Evolutionary conservation across 2,113 vertebrate genomes (phyloP), one percentile per base, ranked within the genome.

Genomic region (Pedetes capensis): DNA sequence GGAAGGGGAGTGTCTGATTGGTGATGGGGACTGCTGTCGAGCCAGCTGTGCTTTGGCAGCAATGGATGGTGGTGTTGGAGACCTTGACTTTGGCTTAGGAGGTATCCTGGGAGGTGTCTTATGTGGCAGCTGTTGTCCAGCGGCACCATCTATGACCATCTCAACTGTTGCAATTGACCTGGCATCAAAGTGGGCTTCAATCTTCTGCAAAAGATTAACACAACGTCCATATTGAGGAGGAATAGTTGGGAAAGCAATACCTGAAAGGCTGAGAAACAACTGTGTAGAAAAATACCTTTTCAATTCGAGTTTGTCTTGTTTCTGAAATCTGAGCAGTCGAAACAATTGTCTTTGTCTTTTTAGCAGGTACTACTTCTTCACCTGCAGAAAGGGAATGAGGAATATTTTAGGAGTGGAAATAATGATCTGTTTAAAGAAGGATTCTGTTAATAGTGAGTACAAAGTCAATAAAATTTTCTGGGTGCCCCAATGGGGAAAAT

Each of bases 1-100:
- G 57, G 99, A 99, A 25, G 99, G 99, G 0, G 99, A 99, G 96
- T 99, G 99, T 97, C 99, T 98, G 51, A 99, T 98, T 0, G 99
- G 99, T 0, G 99, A 99, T 6, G 99, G 99, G 1, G 99, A 99
- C 95, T 99, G 99, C 80, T 99, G 99, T 27, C 99, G 98, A 87
- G 98, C 98, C 94, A 98, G 97, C 22, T 99, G 98, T 93, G 99
- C 98, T 98, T 99, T 99, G 95, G 99, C 97, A 76, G 99, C 69
- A 27, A 98, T 97, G 85, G 99, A 98, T 0, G 99, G 98, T 66
- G 98, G 99, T 0, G 99, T 99, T 0, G 99, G 99, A 66, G 99
- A 99, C 96, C 98, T 99, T 61, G 99, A 99, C 51, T 99, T 98
- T 2, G 99, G 99, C 95, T 99, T 99, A 1, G 99, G 99, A 82